Base-by-base conservation (phyloP, 2,888 invertebrate species). In the Cenopis cana region DNA sequence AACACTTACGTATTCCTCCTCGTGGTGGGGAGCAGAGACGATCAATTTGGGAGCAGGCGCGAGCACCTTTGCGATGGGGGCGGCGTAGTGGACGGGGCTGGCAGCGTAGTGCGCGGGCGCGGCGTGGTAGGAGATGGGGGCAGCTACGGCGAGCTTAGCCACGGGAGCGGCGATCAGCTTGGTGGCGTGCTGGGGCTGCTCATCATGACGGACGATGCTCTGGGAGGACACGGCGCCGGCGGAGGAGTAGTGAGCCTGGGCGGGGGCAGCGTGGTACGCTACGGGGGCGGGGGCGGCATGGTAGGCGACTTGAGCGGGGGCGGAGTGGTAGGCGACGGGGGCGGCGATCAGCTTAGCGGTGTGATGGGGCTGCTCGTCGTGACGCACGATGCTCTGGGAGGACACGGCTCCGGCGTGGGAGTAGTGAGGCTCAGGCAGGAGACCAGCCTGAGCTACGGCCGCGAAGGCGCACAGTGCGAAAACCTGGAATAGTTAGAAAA, bases 331-430 rank as follows among this genome's bases (percentile, higher is more conserved):
- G 38, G 80, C 78, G 69, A 77, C 78, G 61, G 76, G 74, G 50
- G 81, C 78, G 41, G 81, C 79, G 38, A 73, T 78, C 18, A 76
- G 75, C 69, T 77, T 78, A 67, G 75, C 57, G 56, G 73, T 73
- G 24, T 69, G 57, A 17, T 74, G 73, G 18, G 69, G 73, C 46
- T 77, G 76, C 55, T 77, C 77, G 73, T 85, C 87, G 73, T 84
- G 87, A 71, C 78, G 89, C 68, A 85, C 82, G 41, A 89, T 86
- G 75, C 88, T 84, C 76, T 93, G 91, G 0, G 87, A 87, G 3
- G 90, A 86, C 1, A 88, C 81, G 8, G 86, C 86, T 4, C 55
- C 69, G 29, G 77, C 80, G 24, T 79, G 74, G 12, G 79, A 76
- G 68, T 78, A 74, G 74, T 80, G 78, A 17, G 77, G 76, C 41